Conservation (phyloP, 1,140 invertebrate genomes). For the Bombus terrestris region DNA sequence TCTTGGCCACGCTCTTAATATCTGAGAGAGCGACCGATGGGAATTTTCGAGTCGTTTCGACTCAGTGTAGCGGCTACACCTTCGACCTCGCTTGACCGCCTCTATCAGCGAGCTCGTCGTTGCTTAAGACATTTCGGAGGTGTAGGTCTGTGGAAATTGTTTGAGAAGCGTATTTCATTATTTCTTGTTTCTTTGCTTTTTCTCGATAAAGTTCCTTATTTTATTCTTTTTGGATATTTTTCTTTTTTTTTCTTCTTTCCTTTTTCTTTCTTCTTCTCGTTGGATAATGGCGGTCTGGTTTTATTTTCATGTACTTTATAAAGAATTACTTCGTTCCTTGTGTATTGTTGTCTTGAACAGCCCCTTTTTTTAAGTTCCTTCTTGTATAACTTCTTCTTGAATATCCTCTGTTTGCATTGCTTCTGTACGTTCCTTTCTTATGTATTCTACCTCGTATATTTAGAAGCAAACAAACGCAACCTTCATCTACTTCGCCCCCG, state of each 20-base stretch:
- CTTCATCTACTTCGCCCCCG: not conserved
- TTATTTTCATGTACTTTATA: not conserved
- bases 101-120: not conserved
- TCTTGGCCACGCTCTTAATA: constrained; percentile 57
- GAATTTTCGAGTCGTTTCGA: constrained; percentile 58
- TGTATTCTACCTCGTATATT: not conserved
- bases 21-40: constrained; percentile 32
- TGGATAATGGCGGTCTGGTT: too few relatives aligned
- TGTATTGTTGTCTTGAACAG: not conserved
- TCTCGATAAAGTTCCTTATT: too few relatives aligned
- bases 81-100: too few relatives aligned
- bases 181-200: not conserved
- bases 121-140: not conserved
- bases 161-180: too few relatives aligned
- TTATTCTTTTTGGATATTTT: not conserved
- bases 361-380: not conserved
- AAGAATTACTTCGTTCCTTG: not conserved
- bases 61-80: not conserved
- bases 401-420: not conserved
- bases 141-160: not conserved
- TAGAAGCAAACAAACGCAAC: not conserved
- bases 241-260: not conserved
- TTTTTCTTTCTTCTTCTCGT: not conserved
- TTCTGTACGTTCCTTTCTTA: not conserved
- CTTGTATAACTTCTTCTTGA: not conserved